A percentile compares a stretch with the other conserved stretches of the same genome.
Evolutionary conservation across 2,797 vertebrate species (phyloP).

Genomic region (Oreortyx pictus): DNA sequence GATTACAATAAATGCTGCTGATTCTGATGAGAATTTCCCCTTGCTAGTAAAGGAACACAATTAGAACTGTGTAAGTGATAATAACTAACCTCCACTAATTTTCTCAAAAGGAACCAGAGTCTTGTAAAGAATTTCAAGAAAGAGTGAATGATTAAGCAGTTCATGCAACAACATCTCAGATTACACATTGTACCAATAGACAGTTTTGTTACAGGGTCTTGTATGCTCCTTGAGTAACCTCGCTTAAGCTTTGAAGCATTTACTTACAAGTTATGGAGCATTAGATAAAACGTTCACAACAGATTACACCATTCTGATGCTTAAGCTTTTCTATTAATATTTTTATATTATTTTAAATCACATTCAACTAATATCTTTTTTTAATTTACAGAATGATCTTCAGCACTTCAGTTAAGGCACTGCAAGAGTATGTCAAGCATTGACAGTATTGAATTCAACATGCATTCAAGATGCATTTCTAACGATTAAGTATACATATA

Average conservation of each 20-base stretch:
- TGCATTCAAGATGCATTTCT: neutral
- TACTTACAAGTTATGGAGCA: neutral
- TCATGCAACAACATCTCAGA: neutral
- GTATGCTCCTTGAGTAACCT: neutral
- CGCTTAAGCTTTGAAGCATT: neutral
- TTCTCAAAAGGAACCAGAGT: neutral
- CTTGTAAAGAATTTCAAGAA: neutral
- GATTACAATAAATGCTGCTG: neutral
- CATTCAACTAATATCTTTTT: neutral
- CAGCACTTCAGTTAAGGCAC: neutral
- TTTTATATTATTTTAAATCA: neutral
- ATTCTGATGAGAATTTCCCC: neutral
- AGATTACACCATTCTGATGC: rapidly evolving
- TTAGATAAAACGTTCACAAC: neutral
- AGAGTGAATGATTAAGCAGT: neutral
- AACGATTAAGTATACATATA: neutral
- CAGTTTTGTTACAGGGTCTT: neutral
- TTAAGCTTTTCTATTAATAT: neutral
- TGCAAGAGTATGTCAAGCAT: neutral
- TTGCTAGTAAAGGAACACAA: neutral
- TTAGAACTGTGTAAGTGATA: neutral
- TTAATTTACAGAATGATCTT: neutral
- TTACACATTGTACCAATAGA: neutral
- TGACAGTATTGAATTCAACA: neutral
- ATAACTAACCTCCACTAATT: neutral